phyloP scores from a whole-genome alignment of 2,797 vertebrate species.

The Sternarchorhynchus goeldii region DNA sequence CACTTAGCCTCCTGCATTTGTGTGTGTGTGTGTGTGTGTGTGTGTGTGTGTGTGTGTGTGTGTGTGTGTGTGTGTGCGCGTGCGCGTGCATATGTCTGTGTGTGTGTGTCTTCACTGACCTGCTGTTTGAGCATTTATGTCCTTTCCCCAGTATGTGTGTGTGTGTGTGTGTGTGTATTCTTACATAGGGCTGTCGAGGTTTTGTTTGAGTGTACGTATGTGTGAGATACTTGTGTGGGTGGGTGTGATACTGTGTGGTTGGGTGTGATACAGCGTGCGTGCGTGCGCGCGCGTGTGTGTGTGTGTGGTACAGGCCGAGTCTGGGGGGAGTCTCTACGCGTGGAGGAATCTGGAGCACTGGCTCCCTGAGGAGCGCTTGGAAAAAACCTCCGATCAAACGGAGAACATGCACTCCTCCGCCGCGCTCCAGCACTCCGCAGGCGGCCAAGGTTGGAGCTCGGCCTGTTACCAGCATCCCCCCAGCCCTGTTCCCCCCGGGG shows the following conservation, averaged over 20 bases:
- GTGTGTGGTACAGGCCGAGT: slow-evolving; percentile 68
- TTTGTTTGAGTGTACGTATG: slow-evolving; percentile 22
- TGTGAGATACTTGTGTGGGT: slow-evolving; percentile 32
- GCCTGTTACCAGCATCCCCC: slow-evolving; percentile 49
- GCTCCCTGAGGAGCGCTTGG: slow-evolving; percentile 75
- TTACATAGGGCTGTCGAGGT: neutral
- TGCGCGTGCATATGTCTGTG: slow-evolving; percentile 14
- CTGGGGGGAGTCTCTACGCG: slow-evolving; percentile 78
- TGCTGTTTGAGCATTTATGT: neutral
- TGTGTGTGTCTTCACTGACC: neutral
- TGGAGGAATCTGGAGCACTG: slow-evolving; percentile 82
- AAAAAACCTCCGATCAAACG: slow-evolving; percentile 81
- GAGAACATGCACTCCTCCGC: slow-evolving; percentile 77
- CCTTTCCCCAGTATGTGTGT: slow-evolving; percentile 22
- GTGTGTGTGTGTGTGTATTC: slow-evolving; percentile 38
- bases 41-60: slow-evolving; percentile 44
- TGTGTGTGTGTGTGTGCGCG: slow-evolving; percentile 1
- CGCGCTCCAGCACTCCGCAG: slow-evolving; percentile 63
- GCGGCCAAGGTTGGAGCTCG: slow-evolving; percentile 57
- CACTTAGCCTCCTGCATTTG: neutral
- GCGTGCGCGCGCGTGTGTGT: slow-evolving; percentile 41
- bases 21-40: slow-evolving; percentile 16
- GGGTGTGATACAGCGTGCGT: neutral
- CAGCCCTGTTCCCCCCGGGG: slow-evolving; percentile 45
- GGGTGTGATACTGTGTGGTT: slow-evolving; percentile 22